phyloP scores from a whole-genome alignment of 1,140 invertebrate genomes.

The Batillaria attramentaria region DNA sequence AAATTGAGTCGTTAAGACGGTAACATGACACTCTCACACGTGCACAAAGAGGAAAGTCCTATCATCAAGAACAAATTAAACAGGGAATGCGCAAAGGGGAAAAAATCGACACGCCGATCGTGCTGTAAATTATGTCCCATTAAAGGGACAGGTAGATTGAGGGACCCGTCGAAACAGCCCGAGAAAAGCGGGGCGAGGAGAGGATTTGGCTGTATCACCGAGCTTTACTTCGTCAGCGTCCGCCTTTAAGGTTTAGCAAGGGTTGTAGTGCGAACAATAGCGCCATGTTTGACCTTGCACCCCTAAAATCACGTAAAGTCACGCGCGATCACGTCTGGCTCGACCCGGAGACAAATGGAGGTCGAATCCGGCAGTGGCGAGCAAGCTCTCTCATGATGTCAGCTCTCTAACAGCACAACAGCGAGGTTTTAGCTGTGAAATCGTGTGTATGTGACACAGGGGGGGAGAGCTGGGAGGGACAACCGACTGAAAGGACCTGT shows the following conservation, averaged over 20 bases:
- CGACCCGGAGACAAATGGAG: slow-evolving; percentile 22
- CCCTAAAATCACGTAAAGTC: slow-evolving; percentile 34
- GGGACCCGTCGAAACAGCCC: not conserved
- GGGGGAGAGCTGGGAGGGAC: too few relatives aligned
- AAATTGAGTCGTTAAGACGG: too few relatives aligned
- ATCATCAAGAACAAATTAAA: slow-evolving; percentile 25
- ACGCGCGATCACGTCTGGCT: slow-evolving; percentile 26
- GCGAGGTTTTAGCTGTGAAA: too few relatives aligned
- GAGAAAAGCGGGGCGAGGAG: too few relatives aligned
- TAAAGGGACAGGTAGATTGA: slow-evolving; percentile 15
- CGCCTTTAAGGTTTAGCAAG: not conserved
- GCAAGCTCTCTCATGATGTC: too few relatives aligned
- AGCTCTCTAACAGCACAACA: too few relatives aligned
- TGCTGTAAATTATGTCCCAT: slow-evolving; percentile 21
- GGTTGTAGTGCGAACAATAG: slow-evolving; percentile 29
- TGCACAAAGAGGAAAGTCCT: not conserved
- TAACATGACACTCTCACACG: not conserved
- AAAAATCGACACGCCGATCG: not conserved
- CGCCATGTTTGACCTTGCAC: slow-evolving; percentile 22
- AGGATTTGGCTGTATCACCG: not conserved
- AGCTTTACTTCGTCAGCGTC: not conserved
- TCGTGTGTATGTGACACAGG: too few relatives aligned
- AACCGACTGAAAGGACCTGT: too few relatives aligned
- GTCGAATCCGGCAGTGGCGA: slow-evolving; percentile 14
- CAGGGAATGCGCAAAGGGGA: not conserved